Evolutionary conservation across 2,888 invertebrate genomes (phyloP).

Genomic region (Myopa testacea): DNA sequence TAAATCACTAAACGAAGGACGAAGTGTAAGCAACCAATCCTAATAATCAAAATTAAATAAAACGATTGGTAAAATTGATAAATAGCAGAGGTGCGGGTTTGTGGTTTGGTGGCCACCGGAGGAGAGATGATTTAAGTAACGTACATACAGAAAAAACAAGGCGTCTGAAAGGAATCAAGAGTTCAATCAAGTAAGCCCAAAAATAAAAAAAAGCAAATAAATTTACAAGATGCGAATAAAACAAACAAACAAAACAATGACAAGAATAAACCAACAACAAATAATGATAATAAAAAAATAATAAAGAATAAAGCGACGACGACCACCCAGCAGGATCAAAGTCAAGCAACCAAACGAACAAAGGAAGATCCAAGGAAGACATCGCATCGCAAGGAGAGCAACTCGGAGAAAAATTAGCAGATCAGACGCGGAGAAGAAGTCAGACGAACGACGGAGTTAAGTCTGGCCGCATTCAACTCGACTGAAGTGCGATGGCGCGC

Average conservation of each 20-base stretch:
- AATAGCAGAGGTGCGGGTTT: not conserved
- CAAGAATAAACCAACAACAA: not conserved
- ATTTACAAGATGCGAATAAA: not conserved
- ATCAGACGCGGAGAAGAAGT: not conserved
- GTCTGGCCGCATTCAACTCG: not conserved
- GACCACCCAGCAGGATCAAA: constrained; percentile 9
- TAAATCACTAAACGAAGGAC: no score
- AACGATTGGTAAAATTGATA: not conserved
- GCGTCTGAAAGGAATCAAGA: not conserved
- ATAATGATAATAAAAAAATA: constrained; percentile 3
- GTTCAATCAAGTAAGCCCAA: not conserved
- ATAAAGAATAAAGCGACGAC: not conserved
- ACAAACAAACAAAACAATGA: not conserved
- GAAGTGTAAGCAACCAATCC: no score
- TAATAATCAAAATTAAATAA: not conserved
- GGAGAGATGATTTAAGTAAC: not conserved
- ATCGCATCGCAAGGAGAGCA: not conserved
- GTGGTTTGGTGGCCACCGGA: not conserved
- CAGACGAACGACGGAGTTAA: not conserved
- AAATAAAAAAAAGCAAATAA: not conserved
- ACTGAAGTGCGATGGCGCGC: not conserved
- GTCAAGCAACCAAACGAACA: not conserved
- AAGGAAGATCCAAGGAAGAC: not conserved
- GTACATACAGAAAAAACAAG: not conserved
- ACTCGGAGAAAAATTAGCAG: not conserved